Conservation (phyloP, 2,888 invertebrate species). For the Euphydryas editha region DNA sequence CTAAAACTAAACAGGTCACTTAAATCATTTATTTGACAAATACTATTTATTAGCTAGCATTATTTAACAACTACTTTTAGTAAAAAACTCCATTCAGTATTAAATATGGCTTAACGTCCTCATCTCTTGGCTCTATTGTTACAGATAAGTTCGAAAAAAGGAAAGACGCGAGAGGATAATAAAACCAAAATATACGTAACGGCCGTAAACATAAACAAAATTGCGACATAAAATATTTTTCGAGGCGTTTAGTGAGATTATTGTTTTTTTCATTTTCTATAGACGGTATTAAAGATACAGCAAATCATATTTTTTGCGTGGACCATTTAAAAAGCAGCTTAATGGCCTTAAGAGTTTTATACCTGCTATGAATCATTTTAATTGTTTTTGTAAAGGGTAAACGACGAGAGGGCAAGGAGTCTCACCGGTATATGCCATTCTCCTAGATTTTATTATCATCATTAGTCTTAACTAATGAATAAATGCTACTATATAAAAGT, state of each 20-base stretch:
- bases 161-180: neutral
- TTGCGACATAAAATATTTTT: neutral
- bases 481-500: no score
- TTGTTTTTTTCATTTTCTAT: constrained; percentile 6
- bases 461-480: no score
- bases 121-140: neutral
- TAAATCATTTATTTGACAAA: no score
- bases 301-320: constrained; percentile 36
- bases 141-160: neutral
- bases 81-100: neutral
- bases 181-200: neutral
- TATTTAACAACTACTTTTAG: no score
- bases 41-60: no score
- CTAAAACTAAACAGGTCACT: no score
- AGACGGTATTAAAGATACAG: constrained; percentile 22
- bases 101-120: neutral
- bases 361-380: constrained; percentile 76
- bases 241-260: neutral
- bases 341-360: constrained; percentile 76
- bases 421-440: constrained; percentile 6
- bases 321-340: constrained; percentile 67
- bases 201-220: neutral
- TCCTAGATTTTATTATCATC: no score
- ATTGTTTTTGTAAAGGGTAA: constrained; percentile 63
- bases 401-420: constrained; percentile 22